These are phyloP conservation scores for Nephrotoma appendiculata DNA, from an alignment of 2,888 invertebrate genomes.

Conservation along the genomic window DNA sequence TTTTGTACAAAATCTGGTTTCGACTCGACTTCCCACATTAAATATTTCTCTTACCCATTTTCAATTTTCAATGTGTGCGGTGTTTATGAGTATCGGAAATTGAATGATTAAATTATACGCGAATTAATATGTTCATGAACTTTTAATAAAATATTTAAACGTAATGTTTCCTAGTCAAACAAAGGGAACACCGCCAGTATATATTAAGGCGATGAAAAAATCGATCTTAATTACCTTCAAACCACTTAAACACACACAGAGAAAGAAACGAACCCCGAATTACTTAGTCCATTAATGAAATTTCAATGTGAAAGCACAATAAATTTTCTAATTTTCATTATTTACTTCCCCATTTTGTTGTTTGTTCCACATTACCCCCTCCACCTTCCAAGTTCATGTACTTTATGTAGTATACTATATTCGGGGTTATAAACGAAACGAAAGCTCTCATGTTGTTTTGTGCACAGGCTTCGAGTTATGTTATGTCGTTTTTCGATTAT, in stretches of 20 bases:
- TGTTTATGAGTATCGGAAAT: neutral
- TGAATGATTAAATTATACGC: neutral
- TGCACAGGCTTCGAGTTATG: neutral
- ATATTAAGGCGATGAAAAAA: neutral
- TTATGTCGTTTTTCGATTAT: neutral
- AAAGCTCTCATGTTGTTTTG: neutral
- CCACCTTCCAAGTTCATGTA: neutral
- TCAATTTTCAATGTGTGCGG: neutral
- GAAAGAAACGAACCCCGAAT: neutral
- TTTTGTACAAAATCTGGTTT: too few species aligned
- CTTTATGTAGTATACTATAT: neutral
- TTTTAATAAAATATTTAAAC: neutral
- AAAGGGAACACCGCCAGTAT: neutral
- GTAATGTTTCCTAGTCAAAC: neutral
- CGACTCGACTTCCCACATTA: too few species aligned
- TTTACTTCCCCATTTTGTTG: neutral
- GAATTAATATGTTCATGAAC: neutral
- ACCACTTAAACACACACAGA: neutral
- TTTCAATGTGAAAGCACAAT: neutral
- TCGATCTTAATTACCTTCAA: neutral
- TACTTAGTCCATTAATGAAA: neutral
- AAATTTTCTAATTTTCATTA: neutral
- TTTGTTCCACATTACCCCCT: neutral
- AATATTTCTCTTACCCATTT: neutral
- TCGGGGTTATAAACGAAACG: neutral